Evolutionary conservation across 2,888 invertebrate genomes (phyloP).

Genomic region (Leptinotarsa rubiginosa): DNA sequence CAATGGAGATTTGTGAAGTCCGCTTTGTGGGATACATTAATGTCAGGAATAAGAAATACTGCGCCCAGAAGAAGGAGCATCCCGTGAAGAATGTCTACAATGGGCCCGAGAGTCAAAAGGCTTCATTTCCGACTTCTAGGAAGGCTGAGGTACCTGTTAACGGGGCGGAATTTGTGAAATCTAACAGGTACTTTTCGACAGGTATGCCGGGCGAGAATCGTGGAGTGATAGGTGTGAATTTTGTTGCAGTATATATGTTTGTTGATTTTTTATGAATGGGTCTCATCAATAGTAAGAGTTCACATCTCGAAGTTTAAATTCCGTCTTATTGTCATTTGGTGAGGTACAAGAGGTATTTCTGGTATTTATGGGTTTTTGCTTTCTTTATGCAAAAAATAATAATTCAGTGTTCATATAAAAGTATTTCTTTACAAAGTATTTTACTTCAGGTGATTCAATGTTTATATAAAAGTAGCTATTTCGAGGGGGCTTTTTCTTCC

Average conservation of each 20-base stretch:
- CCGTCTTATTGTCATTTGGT: no score
- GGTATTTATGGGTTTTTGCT: no score
- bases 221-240: slow-evolving; percentile 19
- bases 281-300: no score
- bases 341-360: no score
- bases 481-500: no score
- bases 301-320: no score
- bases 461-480: no score
- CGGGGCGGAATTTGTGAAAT: slow-evolving; percentile 45
- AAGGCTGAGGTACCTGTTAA: slow-evolving; percentile 52
- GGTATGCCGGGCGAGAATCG: slow-evolving; percentile 33
- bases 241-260: background rate
- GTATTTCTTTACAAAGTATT: no score
- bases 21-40: slow-evolving; percentile 44
- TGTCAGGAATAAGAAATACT: slow-evolving; percentile 41
- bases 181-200: slow-evolving; percentile 52
- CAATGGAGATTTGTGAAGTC: slow-evolving; percentile 47
- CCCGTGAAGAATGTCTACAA: slow-evolving; percentile 47
- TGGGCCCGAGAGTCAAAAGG: slow-evolving; percentile 49
- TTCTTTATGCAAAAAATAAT: no score
- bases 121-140: slow-evolving; percentile 54
- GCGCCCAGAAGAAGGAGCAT: slow-evolving; percentile 29
- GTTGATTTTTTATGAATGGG: background rate
- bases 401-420: no score
- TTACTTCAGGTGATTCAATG: no score